A percentile compares a stretch with the other conserved stretches of the same genome.
These are phyloP conservation scores for Mirza zaza DNA, from an alignment of 2,113 vertebrate genomes.

Conservation along the genomic window DNA sequence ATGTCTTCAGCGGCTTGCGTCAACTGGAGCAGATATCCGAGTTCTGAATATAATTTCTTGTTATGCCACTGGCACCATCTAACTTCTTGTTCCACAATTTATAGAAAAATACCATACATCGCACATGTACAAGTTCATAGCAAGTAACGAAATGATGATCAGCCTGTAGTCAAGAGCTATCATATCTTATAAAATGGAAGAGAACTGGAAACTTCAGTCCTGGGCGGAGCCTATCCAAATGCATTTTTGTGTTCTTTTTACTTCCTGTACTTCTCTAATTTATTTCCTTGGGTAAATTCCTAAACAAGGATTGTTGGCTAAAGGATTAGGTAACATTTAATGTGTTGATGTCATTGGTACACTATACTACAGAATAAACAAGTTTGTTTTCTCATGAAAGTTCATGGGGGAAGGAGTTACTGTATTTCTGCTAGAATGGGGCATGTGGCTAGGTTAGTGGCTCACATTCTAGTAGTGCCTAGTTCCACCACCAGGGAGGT, in stretches of 20 bases:
- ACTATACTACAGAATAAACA: background rate
- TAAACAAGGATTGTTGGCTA: background rate
- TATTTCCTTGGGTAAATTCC: background rate
- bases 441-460: too few species aligned
- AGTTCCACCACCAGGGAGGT: background rate
- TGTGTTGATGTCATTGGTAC: background rate
- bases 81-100: background rate
- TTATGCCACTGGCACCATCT: background rate
- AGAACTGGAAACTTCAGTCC: background rate
- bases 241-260: background rate
- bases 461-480: fast-evolving
- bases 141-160: background rate
- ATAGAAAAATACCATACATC: background rate
- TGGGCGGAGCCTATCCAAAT: background rate
- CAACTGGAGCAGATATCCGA: background rate
- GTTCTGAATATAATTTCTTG: background rate
- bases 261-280: background rate
- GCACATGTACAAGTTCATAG: background rate
- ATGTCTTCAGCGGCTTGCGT: background rate
- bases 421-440: background rate
- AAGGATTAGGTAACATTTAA: background rate
- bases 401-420: background rate
- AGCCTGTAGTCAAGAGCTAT: background rate
- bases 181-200: background rate
- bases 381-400: background rate